phyloP scores from a whole-genome alignment of 2,113 vertebrate genomes.

The Ptilonorhynchus violaceus region DNA sequence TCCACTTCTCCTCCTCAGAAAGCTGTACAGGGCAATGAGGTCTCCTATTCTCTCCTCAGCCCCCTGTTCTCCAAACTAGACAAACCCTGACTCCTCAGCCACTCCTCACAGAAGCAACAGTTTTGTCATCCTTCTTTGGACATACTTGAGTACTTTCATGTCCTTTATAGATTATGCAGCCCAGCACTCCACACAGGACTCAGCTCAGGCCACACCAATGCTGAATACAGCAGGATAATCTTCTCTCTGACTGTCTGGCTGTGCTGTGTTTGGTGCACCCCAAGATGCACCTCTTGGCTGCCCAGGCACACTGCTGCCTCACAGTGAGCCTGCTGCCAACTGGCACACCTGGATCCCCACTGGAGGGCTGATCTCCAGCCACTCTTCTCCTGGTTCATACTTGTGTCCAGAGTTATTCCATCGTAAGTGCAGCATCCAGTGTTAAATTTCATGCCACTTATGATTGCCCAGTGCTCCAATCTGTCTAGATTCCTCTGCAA shows the following conservation, averaged over 20 bases:
- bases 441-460: neutral
- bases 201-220: fast-evolving
- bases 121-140: neutral
- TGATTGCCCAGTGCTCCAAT: neutral
- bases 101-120: neutral
- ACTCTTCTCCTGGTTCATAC: neutral
- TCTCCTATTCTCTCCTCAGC: too few relatives aligned
- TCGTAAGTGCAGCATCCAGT: neutral
- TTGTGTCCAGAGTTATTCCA: neutral
- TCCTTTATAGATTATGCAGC: neutral
- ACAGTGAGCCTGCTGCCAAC: neutral
- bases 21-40: neutral
- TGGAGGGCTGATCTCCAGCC: neutral
- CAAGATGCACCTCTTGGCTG: neutral
- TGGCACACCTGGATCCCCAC: neutral
- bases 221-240: neutral
- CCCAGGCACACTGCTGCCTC: neutral
- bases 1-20: neutral
- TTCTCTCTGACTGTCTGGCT: neutral
- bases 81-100: neutral
- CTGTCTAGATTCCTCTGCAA: neutral
- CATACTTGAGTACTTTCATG: fast-evolving
- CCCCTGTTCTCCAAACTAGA: neutral
- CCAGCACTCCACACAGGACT: neutral
- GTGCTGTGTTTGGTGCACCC: neutral